Conservation (phyloP, 2,113 vertebrate genomes). For the Saguinus midas region DNA sequence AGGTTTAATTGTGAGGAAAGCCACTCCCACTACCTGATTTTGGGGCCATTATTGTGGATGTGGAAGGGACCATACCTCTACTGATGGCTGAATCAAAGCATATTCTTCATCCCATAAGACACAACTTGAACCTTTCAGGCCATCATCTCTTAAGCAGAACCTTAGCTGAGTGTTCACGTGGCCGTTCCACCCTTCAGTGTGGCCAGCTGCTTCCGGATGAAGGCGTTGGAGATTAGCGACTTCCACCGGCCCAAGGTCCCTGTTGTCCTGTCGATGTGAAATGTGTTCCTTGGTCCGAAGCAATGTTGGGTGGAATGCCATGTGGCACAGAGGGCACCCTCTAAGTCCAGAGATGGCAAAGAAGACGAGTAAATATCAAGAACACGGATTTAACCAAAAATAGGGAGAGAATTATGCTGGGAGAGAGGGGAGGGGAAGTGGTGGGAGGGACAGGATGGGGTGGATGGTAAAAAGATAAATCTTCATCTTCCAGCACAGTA, state of each 20-base stretch:
- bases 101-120: background rate
- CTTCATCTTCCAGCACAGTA: background rate
- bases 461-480: background rate
- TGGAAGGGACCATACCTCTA: no score
- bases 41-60: background rate
- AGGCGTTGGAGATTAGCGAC: background rate
- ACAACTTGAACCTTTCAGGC: background rate
- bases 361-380: background rate
- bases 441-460: background rate
- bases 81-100: accelerated
- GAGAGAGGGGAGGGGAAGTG: no score
- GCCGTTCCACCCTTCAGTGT: background rate
- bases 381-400: background rate
- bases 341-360: background rate
- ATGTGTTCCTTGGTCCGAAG: background rate
- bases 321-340: background rate
- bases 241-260: background rate
- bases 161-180: background rate
- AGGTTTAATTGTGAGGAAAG: background rate
- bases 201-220: background rate
- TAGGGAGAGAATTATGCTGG: no score
- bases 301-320: background rate
- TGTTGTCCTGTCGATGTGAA: background rate
- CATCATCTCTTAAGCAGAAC: background rate
- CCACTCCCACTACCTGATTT: no score